Conservation (phyloP, 1,140 invertebrate species). For the Lordiphosa mommai region DNA sequence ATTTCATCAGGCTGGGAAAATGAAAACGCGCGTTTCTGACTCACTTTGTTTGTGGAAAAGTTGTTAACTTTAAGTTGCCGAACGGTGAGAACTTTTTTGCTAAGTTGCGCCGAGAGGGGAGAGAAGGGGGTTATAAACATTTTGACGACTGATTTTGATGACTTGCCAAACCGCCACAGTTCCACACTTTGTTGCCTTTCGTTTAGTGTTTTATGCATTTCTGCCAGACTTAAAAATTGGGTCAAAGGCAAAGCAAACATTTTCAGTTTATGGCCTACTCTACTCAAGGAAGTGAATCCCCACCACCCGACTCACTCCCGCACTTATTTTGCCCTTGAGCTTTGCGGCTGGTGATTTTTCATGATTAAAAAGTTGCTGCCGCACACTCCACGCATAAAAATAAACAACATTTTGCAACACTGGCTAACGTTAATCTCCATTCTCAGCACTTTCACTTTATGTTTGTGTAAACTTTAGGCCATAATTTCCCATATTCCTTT, state of each 20-base stretch:
- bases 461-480: constrained; percentile 40
- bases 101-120: background rate
- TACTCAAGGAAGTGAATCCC: constrained; percentile 22
- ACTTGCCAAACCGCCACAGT: constrained; percentile 38
- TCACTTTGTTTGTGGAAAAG: constrained; percentile 36
- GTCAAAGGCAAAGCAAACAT: constrained; percentile 39
- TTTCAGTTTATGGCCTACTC: constrained; percentile 47
- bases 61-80: constrained; percentile 50
- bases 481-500: constrained; percentile 31
- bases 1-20: constrained; percentile 54
- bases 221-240: constrained; percentile 38
- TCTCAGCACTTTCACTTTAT: constrained; percentile 1
- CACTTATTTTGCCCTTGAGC: constrained; percentile 21
- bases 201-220: constrained; percentile 31
- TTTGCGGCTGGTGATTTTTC: constrained; percentile 27
- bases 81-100: constrained; percentile 25
- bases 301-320: background rate
- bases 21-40: constrained; percentile 52
- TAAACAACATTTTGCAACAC: constrained; percentile 39
- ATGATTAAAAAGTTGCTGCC: constrained; percentile 51
- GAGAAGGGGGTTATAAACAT: background rate
- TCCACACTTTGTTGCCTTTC: constrained; percentile 20
- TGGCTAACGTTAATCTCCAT: constrained; percentile 45
- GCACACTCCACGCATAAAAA: constrained; percentile 30
- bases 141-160: constrained; percentile 58